Evolutionary conservation across 2,888 invertebrate species (phyloP), one percentile per base, ranked within the genome.

Genomic region (Ceraclea dissimilis): DNA sequence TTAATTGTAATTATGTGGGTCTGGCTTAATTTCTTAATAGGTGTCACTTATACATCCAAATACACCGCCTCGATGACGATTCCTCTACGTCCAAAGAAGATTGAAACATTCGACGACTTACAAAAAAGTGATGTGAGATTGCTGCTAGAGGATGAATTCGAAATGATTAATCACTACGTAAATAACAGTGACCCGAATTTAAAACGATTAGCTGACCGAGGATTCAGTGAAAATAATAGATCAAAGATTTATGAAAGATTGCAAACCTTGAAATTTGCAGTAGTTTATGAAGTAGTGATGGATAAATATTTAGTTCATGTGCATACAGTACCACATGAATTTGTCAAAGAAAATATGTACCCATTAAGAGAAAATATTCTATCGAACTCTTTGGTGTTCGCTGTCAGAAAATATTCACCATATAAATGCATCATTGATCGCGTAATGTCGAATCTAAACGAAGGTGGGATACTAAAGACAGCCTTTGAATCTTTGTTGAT

Each of bases 41-140:
- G 52, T 2, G 47, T 56, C 2, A 43, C 49, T 16, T 56, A 56
- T 17, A 52, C 33, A 6, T 52, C 56, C 2, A 52, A 49, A 18
- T 56, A 56, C 31, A 56, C 56, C 4, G 43, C 52, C 17, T 44
- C 34, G 2, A 56, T 56, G 56, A 52, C 34, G 34, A 22, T 39
- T 11, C 56, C 56, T 11, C 17, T 56, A 4, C 51, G 43, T 26
- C 49, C 56, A 2, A 52, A 49, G 21, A 17, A 48, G 10, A 49
- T 56, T 8, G 21, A 52, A 21, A 43, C 52, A 16, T 56, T 52
- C 8, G 43, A 22, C 39, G 56, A 52, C 26, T 49, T 56, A 52
- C n/a, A 43, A 11, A 34, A 49, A 20, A n/a, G 33, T 2, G 48
- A 52, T 10, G 10, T 56, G 1, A 39, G 49, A 22, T 56, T 52